Conservation (phyloP, 2,113 vertebrate genomes). For the Pluvialis apricaria region DNA sequence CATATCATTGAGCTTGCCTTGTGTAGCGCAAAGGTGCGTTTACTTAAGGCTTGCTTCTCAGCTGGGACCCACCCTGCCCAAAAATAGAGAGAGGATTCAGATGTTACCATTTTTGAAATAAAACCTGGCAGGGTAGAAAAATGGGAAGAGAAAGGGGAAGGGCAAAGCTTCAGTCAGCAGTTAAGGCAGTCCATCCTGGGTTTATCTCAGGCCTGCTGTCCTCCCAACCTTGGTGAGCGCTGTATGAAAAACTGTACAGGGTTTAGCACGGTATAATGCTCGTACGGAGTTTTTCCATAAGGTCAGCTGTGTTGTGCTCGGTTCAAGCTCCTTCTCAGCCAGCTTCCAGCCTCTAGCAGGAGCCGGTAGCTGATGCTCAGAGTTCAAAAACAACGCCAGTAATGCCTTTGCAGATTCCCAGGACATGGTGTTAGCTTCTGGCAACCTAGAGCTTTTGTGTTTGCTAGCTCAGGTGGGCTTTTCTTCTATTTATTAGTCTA, state of each 20-base stretch:
- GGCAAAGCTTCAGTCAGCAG: not conserved
- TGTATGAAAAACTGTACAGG: not conserved
- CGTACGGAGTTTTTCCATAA: fast-evolving
- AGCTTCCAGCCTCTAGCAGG: not conserved
- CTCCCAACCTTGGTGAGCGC: not conserved
- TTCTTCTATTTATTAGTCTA: not conserved
- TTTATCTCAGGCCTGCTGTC: not conserved
- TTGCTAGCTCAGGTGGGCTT: not conserved
- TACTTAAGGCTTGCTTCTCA: not conserved
- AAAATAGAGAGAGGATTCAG: not conserved
- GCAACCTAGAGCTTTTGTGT: not conserved
- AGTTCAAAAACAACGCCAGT: not conserved
- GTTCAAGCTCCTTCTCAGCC: not conserved
- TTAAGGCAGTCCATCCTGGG: not conserved
- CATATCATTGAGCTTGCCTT: fast-evolving
- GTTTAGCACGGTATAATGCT: not conserved
- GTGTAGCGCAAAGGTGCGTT: not conserved
- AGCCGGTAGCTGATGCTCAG: not conserved
- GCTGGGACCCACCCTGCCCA: not conserved
- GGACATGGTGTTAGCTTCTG: not conserved
- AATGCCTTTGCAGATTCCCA: not conserved
- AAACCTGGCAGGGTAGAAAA: not conserved
- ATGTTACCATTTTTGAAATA: not conserved
- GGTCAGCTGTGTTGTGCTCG: not conserved
- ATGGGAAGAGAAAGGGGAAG: not conserved